phyloP scores from a whole-genome alignment of 2,888 invertebrate genomes.

The Ypsolopha scabrella region DNA sequence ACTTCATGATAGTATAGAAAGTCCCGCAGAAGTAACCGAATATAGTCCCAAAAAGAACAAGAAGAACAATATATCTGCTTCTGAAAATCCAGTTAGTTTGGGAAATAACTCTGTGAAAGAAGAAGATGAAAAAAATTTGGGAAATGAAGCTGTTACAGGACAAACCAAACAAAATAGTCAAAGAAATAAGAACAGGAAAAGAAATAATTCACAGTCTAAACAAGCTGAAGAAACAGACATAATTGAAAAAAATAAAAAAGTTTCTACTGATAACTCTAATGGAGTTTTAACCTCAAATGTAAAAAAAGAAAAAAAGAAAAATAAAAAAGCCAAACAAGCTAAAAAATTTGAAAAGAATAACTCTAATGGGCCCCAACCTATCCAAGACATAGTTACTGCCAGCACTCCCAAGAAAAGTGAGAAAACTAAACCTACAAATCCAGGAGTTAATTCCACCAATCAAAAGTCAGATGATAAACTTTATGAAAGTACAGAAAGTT shows the following conservation, averaged over 20 bases:
- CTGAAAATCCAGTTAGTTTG: background rate
- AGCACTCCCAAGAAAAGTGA: background rate
- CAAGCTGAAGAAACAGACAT: background rate
- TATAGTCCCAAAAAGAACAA: slow-evolving; percentile 4
- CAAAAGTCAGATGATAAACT: too few species aligned
- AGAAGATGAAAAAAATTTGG: background rate
- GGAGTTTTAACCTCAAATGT: background rate
- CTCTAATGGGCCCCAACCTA: too few species aligned
- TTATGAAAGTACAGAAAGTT: too few species aligned
- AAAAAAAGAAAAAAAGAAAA: background rate
- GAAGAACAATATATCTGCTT: background rate
- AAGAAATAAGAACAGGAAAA: background rate
- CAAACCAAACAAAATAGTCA: slow-evolving; percentile 1
- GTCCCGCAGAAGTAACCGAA: background rate
- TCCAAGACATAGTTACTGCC: too few species aligned
- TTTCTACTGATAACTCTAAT: too few species aligned
- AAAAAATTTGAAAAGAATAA: too few species aligned
- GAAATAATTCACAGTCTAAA: background rate
- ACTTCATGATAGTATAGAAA: background rate
- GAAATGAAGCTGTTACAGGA: background rate
- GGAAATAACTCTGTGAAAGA: background rate
- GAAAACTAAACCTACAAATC: background rate
- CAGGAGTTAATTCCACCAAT: too few species aligned
- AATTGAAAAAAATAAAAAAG: too few species aligned
- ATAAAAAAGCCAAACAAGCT: background rate